Conservation (phyloP, 2,113 vertebrate genomes). For the Lampris incognitus region DNA sequence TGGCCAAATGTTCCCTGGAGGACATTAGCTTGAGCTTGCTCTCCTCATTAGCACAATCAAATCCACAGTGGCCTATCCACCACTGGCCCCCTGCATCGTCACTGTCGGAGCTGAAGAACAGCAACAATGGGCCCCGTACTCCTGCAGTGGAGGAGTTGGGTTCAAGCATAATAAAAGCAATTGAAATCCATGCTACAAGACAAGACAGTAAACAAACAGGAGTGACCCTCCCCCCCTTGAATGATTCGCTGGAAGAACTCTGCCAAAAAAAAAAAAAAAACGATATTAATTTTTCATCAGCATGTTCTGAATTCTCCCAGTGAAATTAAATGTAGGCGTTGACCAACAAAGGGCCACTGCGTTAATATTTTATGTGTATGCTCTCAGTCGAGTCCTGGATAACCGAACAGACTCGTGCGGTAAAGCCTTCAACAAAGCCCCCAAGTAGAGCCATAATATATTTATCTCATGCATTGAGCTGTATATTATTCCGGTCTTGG, state of each 20-base stretch:
- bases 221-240: slow-evolving; percentile 31
- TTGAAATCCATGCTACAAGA: slow-evolving; percentile 34
- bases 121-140: slow-evolving; percentile 32
- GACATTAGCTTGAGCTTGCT: slow-evolving; percentile 57
- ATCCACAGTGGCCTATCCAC: slow-evolving; percentile 31
- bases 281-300: slow-evolving; percentile 66
- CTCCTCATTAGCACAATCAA: slow-evolving; percentile 69
- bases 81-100: slow-evolving; percentile 14
- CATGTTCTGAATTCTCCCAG: slow-evolving; percentile 42
- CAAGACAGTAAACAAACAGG: slow-evolving; percentile 40
- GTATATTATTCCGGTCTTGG: slow-evolving; percentile 1
- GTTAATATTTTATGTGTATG: slow-evolving; percentile 66
- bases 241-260: slow-evolving; percentile 24
- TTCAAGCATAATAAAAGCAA: slow-evolving; percentile 60
- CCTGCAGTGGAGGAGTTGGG: slow-evolving; percentile 37
- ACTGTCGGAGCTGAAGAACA: slow-evolving; percentile 24
- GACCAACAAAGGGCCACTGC: slow-evolving; percentile 18
- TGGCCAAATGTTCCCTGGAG: slow-evolving; percentile 65
- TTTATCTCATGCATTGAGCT: background rate
- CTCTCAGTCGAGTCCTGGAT: slow-evolving; percentile 49
- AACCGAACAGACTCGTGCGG: slow-evolving; percentile 43
- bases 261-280: slow-evolving; percentile 24
- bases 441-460: slow-evolving; percentile 1
- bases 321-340: slow-evolving; percentile 47
- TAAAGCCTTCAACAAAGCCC: slow-evolving; percentile 16